Percentiles rank a stretch among this genome's conserved stretches.
phyloP scores from a whole-genome alignment of 2,888 invertebrate genomes.

The Sminthurides aquaticus region DNA sequence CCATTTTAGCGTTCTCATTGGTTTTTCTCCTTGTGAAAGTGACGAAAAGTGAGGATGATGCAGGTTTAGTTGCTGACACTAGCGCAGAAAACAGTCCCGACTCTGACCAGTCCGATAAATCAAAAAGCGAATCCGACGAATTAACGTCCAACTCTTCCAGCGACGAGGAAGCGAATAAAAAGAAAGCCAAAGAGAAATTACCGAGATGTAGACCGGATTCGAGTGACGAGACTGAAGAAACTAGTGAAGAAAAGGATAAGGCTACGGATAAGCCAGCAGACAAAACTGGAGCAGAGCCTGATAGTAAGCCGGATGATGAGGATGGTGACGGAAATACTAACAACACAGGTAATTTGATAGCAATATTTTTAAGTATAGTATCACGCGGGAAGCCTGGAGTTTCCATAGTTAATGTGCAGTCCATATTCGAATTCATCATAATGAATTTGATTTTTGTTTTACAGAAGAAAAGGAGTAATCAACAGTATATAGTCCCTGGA shows the following conservation, averaged over 20 bases:
- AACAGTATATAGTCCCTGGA: no score
- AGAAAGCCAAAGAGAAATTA: slow-evolving; percentile 12
- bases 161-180: slow-evolving; percentile 19
- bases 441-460: neutral
- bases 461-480: neutral
- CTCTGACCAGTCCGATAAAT: slow-evolving; percentile 16
- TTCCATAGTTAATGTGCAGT: no score
- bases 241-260: slow-evolving; percentile 5
- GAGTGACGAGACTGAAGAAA: slow-evolving; percentile 19
- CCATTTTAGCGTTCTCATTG: slow-evolving; percentile 33
- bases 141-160: slow-evolving; percentile 21
- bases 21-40: slow-evolving; percentile 39
- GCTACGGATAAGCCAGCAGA: slow-evolving; percentile 1
- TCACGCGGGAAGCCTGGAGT: no score
- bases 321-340: slow-evolving; percentile 6
- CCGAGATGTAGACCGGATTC: slow-evolving; percentile 19
- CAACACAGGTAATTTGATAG: neutral
- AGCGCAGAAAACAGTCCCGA: neutral
- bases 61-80: no score
- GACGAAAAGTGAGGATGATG: slow-evolving; percentile 13
- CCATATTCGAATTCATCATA: neutral
- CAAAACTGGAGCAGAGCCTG: neutral
- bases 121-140: slow-evolving; percentile 20
- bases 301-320: neutral
- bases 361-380: no score